phyloP scores from a whole-genome alignment of 1,140 invertebrate genomes.

The Cepaea nemoralis region DNA sequence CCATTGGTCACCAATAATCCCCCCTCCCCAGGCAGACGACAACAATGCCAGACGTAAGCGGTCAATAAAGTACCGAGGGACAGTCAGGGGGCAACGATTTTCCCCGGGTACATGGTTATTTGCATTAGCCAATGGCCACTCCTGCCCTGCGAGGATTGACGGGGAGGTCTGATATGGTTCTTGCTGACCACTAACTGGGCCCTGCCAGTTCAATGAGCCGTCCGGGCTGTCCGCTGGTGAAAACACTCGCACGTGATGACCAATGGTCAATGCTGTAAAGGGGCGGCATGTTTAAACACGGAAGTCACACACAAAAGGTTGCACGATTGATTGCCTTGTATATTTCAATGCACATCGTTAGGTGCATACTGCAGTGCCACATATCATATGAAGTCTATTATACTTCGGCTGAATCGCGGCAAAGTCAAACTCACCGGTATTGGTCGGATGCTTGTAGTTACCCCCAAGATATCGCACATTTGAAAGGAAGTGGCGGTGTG shows the following conservation, averaged over 20 bases:
- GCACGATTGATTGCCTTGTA: too few relatives aligned
- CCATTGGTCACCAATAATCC: neutral
- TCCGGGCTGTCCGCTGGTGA: neutral
- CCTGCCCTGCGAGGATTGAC: neutral
- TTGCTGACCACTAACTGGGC: neutral
- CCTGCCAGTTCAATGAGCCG: neutral
- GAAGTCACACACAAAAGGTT: too few relatives aligned
- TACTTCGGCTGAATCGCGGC: too few relatives aligned
- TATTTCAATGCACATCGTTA: too few relatives aligned
- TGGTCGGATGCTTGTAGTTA: too few relatives aligned
- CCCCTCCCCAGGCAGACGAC: neutral
- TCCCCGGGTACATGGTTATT: neutral
- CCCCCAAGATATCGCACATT: too few relatives aligned
- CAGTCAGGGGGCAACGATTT: neutral
- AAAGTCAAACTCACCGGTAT: too few relatives aligned
- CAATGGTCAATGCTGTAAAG: neutral
- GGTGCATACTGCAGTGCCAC: too few relatives aligned
- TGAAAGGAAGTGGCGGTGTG: too few relatives aligned
- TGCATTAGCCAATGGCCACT: conserved; percentile 7
- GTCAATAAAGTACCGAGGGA: conserved; percentile 1
- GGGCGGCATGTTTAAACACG: too few relatives aligned
- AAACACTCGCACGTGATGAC: neutral
- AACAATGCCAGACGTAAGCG: neutral
- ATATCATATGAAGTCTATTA: too few relatives aligned
- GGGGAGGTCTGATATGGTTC: neutral